Evolutionary conservation across 2,888 invertebrate genomes (phyloP), one percentile per base, ranked within the genome.

Genomic region (Napeogenes sylphis): DNA sequence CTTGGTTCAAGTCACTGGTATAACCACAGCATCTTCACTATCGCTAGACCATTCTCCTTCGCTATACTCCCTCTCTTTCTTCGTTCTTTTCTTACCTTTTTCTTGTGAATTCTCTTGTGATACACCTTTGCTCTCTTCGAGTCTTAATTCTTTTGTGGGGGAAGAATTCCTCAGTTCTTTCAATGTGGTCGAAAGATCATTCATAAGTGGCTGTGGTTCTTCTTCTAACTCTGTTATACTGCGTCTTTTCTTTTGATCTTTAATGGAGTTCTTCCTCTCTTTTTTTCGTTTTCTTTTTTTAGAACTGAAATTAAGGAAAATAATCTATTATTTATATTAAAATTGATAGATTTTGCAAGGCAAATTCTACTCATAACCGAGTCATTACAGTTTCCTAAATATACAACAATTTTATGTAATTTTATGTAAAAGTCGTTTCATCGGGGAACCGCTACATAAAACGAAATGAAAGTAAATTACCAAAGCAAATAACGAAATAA

Each of bases 1-100:
- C 12, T 10, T 42, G 10, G 3, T 42, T 42, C 10, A 8, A 42
- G 10, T 42, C 10, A 42, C 42, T 61, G 59, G 0, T 14, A 82
- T 75, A 8, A 67, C 73, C 0, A 88, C 88, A 61, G 85, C 84
- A 0, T 71, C 81, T 47, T 82, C 83, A 55, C 82, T 87, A 59
- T 90, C 88, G 65, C 86, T 88, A 1, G 89, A 89, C 90, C 90
- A 90, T 78, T 90, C 90, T 10, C 90, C 90, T 64, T 90, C 90
- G 55, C 90, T 90, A 64, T 90, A 89, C 67, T 86, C 81, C 53
- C 82, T 76, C 59, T 73, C 81, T 66, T 72, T 80, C 70, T 77
- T 83, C 70, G 74, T 80, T 68, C 71, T 73, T 56, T 66, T 68
- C 56, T 55, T 59, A 68, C 64, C 71, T 53, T 51, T 61, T 32